A percentile compares a stretch with the other conserved stretches of the same genome.
phyloP scores from a whole-genome alignment of 2,888 invertebrate genomes.

The Oasisia sp. region DNA sequence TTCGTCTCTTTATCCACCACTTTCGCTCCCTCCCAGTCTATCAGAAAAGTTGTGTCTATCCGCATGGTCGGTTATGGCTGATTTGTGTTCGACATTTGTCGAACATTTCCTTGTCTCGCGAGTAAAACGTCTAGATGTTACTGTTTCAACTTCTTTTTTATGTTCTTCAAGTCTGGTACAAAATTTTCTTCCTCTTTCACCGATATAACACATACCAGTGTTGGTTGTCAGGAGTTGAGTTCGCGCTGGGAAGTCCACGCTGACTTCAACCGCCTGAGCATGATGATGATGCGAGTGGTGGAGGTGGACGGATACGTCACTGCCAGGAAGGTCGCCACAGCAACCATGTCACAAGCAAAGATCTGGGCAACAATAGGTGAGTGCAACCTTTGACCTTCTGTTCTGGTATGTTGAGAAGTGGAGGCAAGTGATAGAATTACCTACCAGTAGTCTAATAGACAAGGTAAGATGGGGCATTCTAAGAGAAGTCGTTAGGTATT shows the following conservation, averaged over 20 bases:
- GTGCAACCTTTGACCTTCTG: conserved; percentile 26
- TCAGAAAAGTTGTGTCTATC: too few species aligned
- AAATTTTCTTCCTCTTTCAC: too few species aligned
- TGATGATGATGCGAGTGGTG: conserved; percentile 84
- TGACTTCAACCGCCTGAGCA: conserved; percentile 91
- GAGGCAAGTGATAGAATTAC: neutral
- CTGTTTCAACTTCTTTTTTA: too few species aligned
- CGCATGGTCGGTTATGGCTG: too few species aligned
- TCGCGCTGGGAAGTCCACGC: conserved; percentile 79
- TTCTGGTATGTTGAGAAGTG: neutral
- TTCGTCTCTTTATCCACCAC: too few species aligned
- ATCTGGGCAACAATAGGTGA: conserved; percentile 84
- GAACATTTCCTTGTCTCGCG: too few species aligned
- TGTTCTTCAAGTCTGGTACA: too few species aligned
- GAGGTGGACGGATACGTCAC: conserved; percentile 73
- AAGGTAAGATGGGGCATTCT: neutral
- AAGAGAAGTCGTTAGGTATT: too few species aligned
- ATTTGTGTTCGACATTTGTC: too few species aligned
- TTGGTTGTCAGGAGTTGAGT: neutral
- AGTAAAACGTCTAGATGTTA: too few species aligned
- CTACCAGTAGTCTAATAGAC: neutral
- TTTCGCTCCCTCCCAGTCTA: too few species aligned
- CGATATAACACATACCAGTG: too few species aligned
- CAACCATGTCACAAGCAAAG: conserved; percentile 89
- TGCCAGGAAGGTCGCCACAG: conserved; percentile 89